phyloP scores from a whole-genome alignment of 2,888 invertebrate genomes.

The Epirrhoe tristata region DNA sequence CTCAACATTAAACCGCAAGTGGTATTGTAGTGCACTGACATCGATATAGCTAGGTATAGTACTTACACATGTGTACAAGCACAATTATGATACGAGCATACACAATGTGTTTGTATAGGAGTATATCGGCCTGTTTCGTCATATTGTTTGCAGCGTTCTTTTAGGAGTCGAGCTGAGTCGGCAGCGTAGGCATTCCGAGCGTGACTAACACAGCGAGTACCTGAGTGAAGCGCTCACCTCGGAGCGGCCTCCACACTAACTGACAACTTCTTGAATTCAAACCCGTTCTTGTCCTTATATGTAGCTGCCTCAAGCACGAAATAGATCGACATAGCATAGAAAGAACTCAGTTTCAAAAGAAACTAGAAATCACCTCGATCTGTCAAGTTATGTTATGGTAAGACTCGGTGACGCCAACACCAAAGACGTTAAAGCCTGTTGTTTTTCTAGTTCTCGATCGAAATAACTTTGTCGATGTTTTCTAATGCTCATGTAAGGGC shows the following conservation, averaged over 20 bases:
- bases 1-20: slow-evolving; percentile 39
- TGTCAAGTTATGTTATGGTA: slow-evolving; percentile 19
- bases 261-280: slow-evolving; percentile 76
- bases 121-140: slow-evolving; percentile 54
- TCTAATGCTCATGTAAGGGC: slow-evolving; percentile 1
- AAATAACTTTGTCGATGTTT: slow-evolving; percentile 16
- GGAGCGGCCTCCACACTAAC: slow-evolving; percentile 71
- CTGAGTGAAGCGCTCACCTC: slow-evolving; percentile 75
- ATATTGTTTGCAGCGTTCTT: slow-evolving; percentile 64
- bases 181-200: slow-evolving; percentile 70
- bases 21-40: slow-evolving; percentile 32
- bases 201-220: slow-evolving; percentile 73
- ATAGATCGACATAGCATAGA: slow-evolving; percentile 51
- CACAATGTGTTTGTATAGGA: slow-evolving; percentile 40
- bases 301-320: slow-evolving; percentile 55
- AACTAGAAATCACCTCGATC: slow-evolving; percentile 30
- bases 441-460: slow-evolving; percentile 19
- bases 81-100: slow-evolving; percentile 17
- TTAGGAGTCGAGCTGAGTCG: slow-evolving; percentile 60
- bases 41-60: slow-evolving; percentile 17
- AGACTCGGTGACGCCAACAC: slow-evolving; percentile 20
- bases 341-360: slow-evolving; percentile 36
- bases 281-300: slow-evolving; percentile 68
- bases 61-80: slow-evolving; percentile 34
- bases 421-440: slow-evolving; percentile 14